Evolutionary conservation across 2,113 vertebrate genomes (phyloP).

Genomic region (Salvelinus alpinus): DNA sequence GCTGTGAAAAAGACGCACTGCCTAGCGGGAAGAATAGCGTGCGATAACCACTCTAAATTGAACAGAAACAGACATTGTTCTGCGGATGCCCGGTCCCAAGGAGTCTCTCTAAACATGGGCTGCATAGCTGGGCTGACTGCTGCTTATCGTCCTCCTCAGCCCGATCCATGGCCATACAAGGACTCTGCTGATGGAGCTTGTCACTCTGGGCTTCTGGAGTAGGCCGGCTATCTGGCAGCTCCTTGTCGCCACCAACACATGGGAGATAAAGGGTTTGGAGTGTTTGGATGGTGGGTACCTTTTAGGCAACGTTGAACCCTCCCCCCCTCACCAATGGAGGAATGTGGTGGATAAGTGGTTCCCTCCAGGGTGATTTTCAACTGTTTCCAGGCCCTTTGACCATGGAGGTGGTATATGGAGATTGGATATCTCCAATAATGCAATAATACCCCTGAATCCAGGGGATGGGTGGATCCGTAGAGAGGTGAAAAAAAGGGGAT

Average conservation of each 20-base stretch:
- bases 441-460: too few relatives aligned
- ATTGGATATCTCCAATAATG: too few relatives aligned
- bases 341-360: conserved; percentile 42
- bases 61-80: conserved; percentile 81
- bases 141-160: conserved; percentile 87
- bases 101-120: conserved; percentile 91
- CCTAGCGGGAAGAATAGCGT: conserved; percentile 62
- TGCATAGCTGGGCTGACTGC: conserved; percentile 77
- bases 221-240: conserved; percentile 82
- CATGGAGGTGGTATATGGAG: neutral
- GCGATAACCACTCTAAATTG: conserved; percentile 80
- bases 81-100: conserved; percentile 74
- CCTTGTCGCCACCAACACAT: conserved; percentile 78
- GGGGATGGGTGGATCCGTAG: too few relatives aligned
- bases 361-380: conserved; percentile 27
- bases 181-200: conserved; percentile 81
- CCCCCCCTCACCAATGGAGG: conserved; percentile 15
- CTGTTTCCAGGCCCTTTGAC: conserved; percentile 13
- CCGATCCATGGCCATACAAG: conserved; percentile 93
- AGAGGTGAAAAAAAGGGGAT: too few relatives aligned
- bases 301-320: neutral
- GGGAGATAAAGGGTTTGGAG: conserved; percentile 71
- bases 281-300: neutral
- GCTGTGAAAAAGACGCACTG: conserved; percentile 59
- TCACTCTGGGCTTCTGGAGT: conserved; percentile 81